A percentile compares a stretch with the other conserved stretches of the same genome.
Evolutionary conservation across 2,888 invertebrate species (phyloP).

Genomic region (Habrosyne pyritoides): DNA sequence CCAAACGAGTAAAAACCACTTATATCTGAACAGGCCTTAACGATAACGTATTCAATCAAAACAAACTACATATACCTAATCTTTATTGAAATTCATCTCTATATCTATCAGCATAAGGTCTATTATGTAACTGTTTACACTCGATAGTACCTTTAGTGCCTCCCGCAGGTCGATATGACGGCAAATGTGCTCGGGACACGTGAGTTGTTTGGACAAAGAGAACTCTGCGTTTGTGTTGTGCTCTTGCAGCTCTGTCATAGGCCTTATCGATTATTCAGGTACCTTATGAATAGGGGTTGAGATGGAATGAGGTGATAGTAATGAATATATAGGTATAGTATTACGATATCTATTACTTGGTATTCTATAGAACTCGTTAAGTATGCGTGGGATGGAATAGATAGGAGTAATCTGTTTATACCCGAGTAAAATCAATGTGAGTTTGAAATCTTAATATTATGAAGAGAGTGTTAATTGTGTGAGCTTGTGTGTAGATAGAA

Average conservation of each 20-base stretch:
- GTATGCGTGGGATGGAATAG: not conserved
- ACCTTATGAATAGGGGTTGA: slow-evolving; percentile 1
- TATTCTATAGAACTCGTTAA: not conserved
- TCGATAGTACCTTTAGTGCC: not conserved
- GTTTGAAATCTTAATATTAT: too few relatives aligned
- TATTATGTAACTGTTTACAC: not conserved
- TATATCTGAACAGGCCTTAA: too few relatives aligned
- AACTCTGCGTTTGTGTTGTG: not conserved
- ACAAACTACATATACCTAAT: not conserved
- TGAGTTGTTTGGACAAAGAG: not conserved
- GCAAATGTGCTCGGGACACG: slow-evolving; percentile 1
- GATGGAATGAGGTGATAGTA: not conserved
- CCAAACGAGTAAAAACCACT: too few relatives aligned
- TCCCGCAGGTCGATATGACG: slow-evolving; percentile 2
- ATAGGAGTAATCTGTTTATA: not conserved
- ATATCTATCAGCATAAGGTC: not conserved
- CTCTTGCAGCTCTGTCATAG: not conserved
- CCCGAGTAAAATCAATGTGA: not conserved
- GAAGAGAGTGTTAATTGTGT: too few relatives aligned
- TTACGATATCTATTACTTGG: not conserved
- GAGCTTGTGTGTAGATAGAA: too few relatives aligned
- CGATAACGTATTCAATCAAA: too few relatives aligned
- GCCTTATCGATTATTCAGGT: not conserved
- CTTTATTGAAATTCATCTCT: not conserved
- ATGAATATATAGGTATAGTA: not conserved